Conservation (phyloP, 2,888 invertebrate species). For the Apodemia hepburni region DNA sequence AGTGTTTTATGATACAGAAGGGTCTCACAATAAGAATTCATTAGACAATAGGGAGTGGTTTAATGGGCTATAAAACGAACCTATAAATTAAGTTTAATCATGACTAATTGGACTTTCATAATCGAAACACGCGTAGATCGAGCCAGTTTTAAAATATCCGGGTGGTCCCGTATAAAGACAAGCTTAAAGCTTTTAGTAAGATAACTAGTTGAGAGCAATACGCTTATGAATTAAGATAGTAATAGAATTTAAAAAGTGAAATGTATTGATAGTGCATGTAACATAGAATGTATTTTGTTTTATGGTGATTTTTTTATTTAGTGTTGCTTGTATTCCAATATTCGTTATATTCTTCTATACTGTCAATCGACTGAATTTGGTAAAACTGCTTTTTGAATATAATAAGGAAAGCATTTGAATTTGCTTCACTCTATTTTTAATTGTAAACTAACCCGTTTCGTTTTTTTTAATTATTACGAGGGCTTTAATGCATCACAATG, state of each 20-base stretch:
- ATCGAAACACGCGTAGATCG: slow-evolving; percentile 43
- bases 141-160: slow-evolving; percentile 41
- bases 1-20: slow-evolving; percentile 65
- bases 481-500: no score
- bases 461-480: no score
- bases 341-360: no score
- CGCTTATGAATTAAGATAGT: slow-evolving; percentile 62
- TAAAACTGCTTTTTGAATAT: no score
- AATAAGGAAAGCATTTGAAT: no score
- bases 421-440: no score
- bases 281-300: no score
- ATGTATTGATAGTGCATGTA: not conserved
- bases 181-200: slow-evolving; percentile 47
- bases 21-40: slow-evolving; percentile 61
- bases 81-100: slow-evolving; percentile 76
- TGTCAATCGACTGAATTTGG: no score
- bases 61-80: slow-evolving; percentile 71
- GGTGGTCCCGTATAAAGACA: slow-evolving; percentile 63
- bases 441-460: no score
- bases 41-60: slow-evolving; percentile 59
- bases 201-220: slow-evolving; percentile 54
- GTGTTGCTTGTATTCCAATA: no score
- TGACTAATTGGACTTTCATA: slow-evolving; percentile 70
- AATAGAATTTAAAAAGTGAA: slow-evolving; percentile 39
- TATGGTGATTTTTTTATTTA: no score